Evolutionary conservation across 2,113 vertebrate species (phyloP).

Genomic region (Arenaria interpres): DNA sequence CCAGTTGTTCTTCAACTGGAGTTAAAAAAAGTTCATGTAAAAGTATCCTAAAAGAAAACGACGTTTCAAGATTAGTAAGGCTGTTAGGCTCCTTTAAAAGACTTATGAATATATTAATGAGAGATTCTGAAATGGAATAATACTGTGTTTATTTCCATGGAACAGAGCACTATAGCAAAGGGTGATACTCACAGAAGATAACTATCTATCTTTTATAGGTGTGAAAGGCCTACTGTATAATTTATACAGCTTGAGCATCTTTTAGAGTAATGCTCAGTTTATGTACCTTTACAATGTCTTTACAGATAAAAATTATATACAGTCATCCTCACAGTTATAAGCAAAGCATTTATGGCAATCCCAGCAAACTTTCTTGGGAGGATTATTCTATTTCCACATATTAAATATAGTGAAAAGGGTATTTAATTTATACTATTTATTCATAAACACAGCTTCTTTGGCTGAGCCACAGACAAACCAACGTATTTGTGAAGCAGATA

Average conservation of each 20-base stretch:
- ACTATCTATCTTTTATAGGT: background rate
- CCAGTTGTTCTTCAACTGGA: background rate
- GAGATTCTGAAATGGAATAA: background rate
- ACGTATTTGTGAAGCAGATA: background rate
- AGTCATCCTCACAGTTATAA: background rate
- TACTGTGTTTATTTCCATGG: background rate
- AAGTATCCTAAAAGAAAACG: background rate
- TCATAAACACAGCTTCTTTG: background rate
- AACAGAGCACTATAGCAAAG: background rate
- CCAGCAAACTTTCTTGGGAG: background rate
- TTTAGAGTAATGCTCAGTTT: slow-evolving; percentile 19
- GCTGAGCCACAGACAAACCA: background rate
- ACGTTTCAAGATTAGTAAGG: background rate
- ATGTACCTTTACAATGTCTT: slow-evolving; percentile 5
- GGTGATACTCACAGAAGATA: background rate
- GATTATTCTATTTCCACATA: background rate
- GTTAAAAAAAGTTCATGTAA: background rate
- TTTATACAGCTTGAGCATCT: background rate
- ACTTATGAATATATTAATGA: background rate
- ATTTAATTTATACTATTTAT: background rate
- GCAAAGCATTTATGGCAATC: background rate
- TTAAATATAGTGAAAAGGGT: background rate
- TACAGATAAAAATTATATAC: slow-evolving; percentile 16
- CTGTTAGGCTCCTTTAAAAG: slow-evolving; percentile 11
- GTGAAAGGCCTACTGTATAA: background rate